phyloP scores from a whole-genome alignment of 1,140 invertebrate species.

The Cotesia glomerata region DNA sequence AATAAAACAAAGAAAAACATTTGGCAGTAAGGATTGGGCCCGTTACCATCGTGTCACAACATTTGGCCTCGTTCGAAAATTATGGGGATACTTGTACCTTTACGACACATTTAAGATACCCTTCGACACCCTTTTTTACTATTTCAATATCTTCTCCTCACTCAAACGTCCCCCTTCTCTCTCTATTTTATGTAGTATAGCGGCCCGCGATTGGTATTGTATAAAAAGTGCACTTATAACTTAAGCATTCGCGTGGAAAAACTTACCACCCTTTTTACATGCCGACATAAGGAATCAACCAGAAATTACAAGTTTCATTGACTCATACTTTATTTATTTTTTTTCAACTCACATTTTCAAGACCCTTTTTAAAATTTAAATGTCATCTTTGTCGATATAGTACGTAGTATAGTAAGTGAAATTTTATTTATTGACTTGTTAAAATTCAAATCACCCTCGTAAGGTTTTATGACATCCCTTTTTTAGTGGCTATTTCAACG shows the following conservation, averaged over 20 bases:
- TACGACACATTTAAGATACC: conserved; percentile 17
- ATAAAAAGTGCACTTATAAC: background rate
- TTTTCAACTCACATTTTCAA: background rate
- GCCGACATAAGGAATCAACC: conserved; percentile 20
- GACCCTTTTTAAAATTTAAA: background rate
- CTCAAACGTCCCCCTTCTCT: background rate
- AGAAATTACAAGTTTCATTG: conserved; percentile 29
- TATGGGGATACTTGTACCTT: conserved; percentile 14
- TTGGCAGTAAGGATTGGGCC: conserved; percentile 14
- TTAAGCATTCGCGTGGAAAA: conserved; percentile 1
- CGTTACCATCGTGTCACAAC: conserved; percentile 26
- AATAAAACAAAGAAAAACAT: conserved; percentile 10
- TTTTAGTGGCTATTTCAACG: too few relatives aligned
- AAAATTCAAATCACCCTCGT: too few relatives aligned
- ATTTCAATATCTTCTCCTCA: conserved; percentile 1
- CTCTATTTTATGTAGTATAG: background rate
- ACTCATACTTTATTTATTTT: conserved; percentile 11
- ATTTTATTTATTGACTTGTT: too few relatives aligned
- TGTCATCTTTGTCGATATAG: background rate
- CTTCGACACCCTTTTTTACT: conserved; percentile 25
- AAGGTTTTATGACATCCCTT: too few relatives aligned
- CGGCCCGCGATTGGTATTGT: background rate
- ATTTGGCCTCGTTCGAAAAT: conserved; percentile 20
- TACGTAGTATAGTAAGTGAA: too few relatives aligned
- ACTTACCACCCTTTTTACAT: too few relatives aligned